These are phyloP conservation scores for Phylloscopus trochilus DNA, from an alignment of 2,113 vertebrate genomes.

Conservation along the genomic window DNA sequence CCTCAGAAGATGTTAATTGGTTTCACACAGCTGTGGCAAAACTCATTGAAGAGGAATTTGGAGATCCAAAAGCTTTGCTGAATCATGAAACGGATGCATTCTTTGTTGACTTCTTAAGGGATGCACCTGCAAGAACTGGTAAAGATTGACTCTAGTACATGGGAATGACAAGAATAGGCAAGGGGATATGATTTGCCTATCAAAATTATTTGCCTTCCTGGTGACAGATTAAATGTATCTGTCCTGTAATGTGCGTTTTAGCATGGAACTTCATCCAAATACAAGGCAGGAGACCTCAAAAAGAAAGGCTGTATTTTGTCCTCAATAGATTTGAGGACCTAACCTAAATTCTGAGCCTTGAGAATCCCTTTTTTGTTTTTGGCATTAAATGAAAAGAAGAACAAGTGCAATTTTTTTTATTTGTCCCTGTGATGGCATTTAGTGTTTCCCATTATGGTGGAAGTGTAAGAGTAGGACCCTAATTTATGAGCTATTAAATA, in stretches of 20 bases:
- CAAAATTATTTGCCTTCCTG: neutral
- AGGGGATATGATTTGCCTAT: neutral
- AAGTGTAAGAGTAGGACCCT: neutral
- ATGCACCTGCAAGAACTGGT: slow-evolving; percentile 86
- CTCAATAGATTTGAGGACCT: neutral
- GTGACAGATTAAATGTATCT: neutral
- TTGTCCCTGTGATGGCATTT: neutral
- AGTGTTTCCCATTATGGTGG: neutral
- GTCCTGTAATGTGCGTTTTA: neutral
- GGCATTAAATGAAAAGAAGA: neutral
- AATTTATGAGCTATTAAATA: neutral
- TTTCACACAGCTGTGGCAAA: slow-evolving; percentile 80
- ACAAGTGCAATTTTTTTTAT: neutral
- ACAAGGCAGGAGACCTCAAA: neutral
- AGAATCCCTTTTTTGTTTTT: neutral
- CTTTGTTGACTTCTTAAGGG: slow-evolving; percentile 94
- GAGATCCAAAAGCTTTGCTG: slow-evolving; percentile 64
- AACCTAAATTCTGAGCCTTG: neutral
- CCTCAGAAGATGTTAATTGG: slow-evolving; percentile 83
- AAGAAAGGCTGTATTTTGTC: neutral
- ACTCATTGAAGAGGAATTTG: slow-evolving; percentile 79
- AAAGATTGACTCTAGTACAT: neutral
- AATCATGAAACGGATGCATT: slow-evolving; percentile 76
- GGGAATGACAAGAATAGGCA: neutral
- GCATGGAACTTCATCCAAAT: neutral